phyloP scores from a whole-genome alignment of 2,797 vertebrate species.

The Agapornis canus region DNA sequence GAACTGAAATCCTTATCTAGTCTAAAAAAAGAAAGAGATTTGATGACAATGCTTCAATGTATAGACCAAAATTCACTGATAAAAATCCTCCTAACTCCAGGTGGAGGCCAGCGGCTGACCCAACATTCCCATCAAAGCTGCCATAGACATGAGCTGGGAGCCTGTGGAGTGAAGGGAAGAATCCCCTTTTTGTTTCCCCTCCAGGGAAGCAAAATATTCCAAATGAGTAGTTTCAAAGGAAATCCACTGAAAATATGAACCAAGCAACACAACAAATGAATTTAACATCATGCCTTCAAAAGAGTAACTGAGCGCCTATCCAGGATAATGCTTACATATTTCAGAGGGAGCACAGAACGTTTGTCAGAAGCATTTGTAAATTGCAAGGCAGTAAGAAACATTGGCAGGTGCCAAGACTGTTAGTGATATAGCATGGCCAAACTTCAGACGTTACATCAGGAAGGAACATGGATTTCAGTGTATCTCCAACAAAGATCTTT shows the following conservation, averaged over 20 bases:
- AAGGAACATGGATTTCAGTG: not conserved
- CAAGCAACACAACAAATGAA: not conserved
- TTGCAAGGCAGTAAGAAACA: not conserved
- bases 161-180: not conserved
- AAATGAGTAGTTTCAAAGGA: not conserved
- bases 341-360: not conserved
- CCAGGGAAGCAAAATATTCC: not conserved
- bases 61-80: not conserved
- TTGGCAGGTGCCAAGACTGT: not conserved
- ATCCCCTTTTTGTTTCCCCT: not conserved
- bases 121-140: not conserved
- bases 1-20: not conserved
- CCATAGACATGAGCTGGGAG: not conserved
- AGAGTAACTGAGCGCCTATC: not conserved
- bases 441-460: not conserved
- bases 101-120: not conserved
- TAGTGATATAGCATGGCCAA: not conserved
- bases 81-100: not conserved
- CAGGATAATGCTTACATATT: not conserved
- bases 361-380: not conserved
- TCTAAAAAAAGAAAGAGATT: not conserved
- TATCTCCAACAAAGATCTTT: not conserved
- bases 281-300: not conserved
- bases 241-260: not conserved
- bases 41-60: not conserved